Conservation (phyloP, 1,140 invertebrate species). For the Lordiphosa stackelbergi region DNA sequence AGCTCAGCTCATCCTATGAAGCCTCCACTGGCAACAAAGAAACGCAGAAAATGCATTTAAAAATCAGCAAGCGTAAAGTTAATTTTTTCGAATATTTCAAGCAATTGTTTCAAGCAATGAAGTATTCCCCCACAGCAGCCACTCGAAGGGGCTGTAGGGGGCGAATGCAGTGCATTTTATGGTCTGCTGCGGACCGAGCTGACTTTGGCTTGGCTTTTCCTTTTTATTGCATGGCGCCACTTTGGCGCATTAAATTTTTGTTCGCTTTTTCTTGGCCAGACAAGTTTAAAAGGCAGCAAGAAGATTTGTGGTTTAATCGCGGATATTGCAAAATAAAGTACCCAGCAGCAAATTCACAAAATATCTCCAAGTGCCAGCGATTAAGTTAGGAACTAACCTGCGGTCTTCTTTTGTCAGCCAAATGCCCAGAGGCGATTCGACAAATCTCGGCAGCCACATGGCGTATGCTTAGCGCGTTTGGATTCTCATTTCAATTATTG, state of each 20-base stretch:
- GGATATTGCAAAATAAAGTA: conserved; percentile 48
- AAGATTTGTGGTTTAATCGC: conserved; percentile 50
- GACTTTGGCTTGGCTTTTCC: conserved; percentile 4
- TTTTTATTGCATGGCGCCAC: conserved; percentile 26
- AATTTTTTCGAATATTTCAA: conserved; percentile 63
- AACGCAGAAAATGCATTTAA: conserved; percentile 50
- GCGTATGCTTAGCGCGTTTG: conserved; percentile 34
- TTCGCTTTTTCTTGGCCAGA: conserved; percentile 33
- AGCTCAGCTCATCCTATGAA: conserved; percentile 25
- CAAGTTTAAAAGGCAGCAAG: conserved; percentile 46
- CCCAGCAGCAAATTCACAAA: conserved; percentile 11
- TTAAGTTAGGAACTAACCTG: neutral
- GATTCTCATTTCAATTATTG: conserved; percentile 63
- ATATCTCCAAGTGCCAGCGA: neutral
- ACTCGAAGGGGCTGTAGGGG: conserved; percentile 3
- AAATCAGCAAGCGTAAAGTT: conserved; percentile 66
- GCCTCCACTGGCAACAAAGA: conserved; percentile 12
- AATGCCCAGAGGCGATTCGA: conserved; percentile 18
- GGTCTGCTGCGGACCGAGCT: conserved; percentile 47
- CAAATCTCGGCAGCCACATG: conserved; percentile 19
- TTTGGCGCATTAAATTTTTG: conserved; percentile 42
- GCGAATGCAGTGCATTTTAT: conserved; percentile 59
- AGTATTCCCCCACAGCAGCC: conserved; percentile 34
- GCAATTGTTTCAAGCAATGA: conserved; percentile 54
- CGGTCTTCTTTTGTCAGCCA: neutral